Evolutionary conservation across 2,888 invertebrate genomes (phyloP), one percentile per base, ranked within the genome.

Genomic region (Axea sp.): DNA sequence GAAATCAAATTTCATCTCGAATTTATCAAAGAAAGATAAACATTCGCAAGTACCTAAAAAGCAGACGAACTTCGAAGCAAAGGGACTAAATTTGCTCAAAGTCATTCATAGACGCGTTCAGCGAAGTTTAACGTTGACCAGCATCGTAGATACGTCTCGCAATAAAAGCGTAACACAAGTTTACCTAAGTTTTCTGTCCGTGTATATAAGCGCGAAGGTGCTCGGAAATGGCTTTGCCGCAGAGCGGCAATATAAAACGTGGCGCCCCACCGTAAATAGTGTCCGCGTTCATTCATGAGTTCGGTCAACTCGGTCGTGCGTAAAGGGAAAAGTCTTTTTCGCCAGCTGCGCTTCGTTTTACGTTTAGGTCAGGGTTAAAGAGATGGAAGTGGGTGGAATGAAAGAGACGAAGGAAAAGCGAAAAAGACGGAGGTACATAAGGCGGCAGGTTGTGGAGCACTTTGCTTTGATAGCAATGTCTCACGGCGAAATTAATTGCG

Each of bases 311-410:
- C 77, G 74, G 53, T 76, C 82, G 83, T 83, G 81, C 82, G 82
- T 82, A 82, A 79, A 82, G 79, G 82, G 81, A 83, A 84, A 83
- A 84, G 83, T 84, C 82, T 83, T 84, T 84, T 84, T 82, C 84
- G 77, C 81, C 69, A 73, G 73, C 68, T 73, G 73, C 68, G 82
- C 64, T 80, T 77, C 79, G 77, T 80, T 83, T 83, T 83, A 83
- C 79, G 83, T 80, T 80, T 69, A 82, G 84, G 83, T 84, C 83
- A 83, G 84, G 83, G 84, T 84, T 83, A 84, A 82, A 83, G 83
- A 81, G 82, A 78, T 78, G 81, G 64, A 71, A 62, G 75, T 69
- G 75, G 73, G 51, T 74, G 47, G 69, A 74, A 49, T 24, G 51
- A 65, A 55, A 57, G 49, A 45, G 64, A 64, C 6, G 51, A 14